Conservation (phyloP, 2,113 vertebrate species). For the Saimiri boliviensis region DNA sequence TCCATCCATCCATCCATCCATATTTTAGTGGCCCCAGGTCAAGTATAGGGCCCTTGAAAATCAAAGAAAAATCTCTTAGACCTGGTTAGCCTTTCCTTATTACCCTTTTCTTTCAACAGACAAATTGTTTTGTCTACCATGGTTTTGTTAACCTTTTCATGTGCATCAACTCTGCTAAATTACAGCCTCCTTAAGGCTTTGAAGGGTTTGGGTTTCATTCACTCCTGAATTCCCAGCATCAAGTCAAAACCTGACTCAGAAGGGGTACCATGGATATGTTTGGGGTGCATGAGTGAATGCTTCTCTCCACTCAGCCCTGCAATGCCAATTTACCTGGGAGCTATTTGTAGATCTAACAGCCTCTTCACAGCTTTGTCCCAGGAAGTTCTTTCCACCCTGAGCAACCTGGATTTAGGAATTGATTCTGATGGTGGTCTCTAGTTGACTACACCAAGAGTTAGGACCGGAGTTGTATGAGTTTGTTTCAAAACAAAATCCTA, state of each 20-base stretch:
- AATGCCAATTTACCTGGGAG: background rate
- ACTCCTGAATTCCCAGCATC: background rate
- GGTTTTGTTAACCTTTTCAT: slow-evolving; percentile 9
- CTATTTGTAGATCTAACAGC: background rate
- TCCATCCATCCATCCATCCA: background rate
- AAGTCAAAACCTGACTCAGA: background rate
- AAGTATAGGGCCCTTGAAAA: background rate
- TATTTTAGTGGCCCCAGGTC: background rate
- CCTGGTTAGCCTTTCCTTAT: background rate
- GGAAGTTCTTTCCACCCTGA: background rate
- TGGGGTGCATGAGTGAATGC: background rate
- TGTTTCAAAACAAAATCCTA: background rate
- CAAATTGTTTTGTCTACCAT: background rate
- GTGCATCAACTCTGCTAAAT: background rate
- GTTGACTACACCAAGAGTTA: background rate
- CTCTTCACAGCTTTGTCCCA: background rate
- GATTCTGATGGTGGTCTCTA: background rate
- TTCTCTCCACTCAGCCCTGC: background rate
- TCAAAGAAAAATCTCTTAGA: background rate
- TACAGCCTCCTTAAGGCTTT: background rate
- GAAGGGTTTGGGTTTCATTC: background rate
- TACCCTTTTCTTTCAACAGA: background rate
- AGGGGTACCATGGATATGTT: background rate
- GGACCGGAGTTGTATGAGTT: background rate
- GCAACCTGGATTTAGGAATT: background rate